A percentile compares a stretch with the other conserved stretches of the same genome.
These are phyloP conservation scores for Indri indri DNA, from an alignment of 2,113 vertebrate genomes.

Conservation along the genomic window DNA sequence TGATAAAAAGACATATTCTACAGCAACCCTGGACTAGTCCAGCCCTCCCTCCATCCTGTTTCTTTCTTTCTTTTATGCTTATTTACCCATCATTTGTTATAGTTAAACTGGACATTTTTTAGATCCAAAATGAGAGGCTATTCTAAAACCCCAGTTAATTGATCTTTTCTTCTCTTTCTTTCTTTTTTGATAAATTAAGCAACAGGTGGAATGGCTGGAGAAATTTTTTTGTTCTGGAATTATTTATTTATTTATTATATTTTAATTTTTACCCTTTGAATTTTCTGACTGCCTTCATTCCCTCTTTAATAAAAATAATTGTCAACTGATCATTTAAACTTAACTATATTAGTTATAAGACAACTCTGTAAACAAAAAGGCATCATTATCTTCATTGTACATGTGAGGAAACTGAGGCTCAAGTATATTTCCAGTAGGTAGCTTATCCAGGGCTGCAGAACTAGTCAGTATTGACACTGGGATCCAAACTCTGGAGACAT, in stretches of 20 bases:
- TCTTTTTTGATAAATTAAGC: neutral
- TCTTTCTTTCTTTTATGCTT: neutral
- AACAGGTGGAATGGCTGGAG: neutral
- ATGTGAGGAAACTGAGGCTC: neutral
- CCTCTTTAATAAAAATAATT: neutral
- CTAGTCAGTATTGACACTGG: neutral
- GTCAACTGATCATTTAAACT: neutral
- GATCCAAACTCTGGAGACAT: neutral
- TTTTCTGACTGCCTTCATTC: neutral
- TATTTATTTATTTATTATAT: neutral
- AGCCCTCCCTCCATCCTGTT: neutral
- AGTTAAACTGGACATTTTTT: neutral
- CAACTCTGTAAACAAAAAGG: neutral
- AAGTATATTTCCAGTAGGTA: neutral
- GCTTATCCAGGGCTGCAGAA: neutral
- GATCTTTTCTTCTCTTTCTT: neutral
- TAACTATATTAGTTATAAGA: neutral
- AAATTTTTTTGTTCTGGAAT: neutral
- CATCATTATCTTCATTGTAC: neutral
- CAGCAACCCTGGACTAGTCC: neutral
- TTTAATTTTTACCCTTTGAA: neutral
- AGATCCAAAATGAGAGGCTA: neutral
- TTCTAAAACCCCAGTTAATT: neutral
- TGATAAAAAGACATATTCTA: neutral
- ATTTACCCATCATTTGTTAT: neutral